Evolutionary conservation across 30 jellyfish, hydroid and myxozoan genomes (phyloP).

Genomic region (Cassiopea andromeda): DNA sequence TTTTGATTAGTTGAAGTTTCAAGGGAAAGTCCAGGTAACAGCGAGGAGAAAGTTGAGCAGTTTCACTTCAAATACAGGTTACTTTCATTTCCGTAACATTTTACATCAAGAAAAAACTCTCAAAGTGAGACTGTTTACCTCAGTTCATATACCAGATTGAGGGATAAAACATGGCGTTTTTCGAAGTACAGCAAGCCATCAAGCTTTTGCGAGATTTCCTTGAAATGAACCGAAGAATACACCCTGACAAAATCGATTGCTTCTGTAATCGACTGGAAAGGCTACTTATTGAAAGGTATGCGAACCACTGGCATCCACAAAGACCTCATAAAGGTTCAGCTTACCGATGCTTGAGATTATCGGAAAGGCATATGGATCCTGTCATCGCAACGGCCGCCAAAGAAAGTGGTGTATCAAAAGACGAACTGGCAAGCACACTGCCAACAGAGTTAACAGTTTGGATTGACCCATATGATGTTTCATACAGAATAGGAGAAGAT

Average conservation of each 20-base stretch:
- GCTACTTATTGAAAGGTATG: constrained; percentile 71
- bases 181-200: constrained; percentile 91
- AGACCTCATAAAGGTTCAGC: constrained; percentile 97
- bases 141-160: neutral
- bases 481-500: constrained; percentile 98
- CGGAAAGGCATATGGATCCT: constrained; percentile 86
- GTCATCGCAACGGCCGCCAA: constrained; percentile 84
- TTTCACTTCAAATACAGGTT: neutral
- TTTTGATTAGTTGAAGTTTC: neutral
- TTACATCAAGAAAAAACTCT: neutral
- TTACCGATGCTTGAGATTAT: constrained; percentile 85
- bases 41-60: neutral
- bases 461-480: constrained; percentile 96
- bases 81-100: neutral
- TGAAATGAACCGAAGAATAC: constrained; percentile 54
- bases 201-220: constrained; percentile 83
- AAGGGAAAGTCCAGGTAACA: neutral
- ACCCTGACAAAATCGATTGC: constrained; percentile 73
- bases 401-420: constrained; percentile 76
- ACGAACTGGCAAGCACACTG: constrained; percentile 71
- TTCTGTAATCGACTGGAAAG: constrained; percentile 78
- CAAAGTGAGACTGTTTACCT: neutral
- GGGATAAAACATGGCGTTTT: constrained; percentile 61
- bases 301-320: constrained; percentile 96
- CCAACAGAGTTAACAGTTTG: constrained; percentile 96